Base-by-base conservation (phyloP, 2,113 vertebrate species). In the Albula goreensis region DNA sequence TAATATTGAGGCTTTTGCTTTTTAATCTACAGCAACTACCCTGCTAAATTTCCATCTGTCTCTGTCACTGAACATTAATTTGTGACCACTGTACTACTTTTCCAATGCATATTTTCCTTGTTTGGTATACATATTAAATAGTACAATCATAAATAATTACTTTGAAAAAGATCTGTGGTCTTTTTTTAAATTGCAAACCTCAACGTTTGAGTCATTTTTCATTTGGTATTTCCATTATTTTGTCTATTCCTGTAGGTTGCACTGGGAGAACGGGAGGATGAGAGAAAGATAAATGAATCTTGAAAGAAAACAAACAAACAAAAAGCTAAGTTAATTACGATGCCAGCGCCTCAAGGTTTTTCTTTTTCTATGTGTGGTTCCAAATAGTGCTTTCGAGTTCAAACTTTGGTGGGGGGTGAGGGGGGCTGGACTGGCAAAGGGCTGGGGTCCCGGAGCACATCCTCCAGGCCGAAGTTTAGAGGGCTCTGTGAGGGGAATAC, bases 401-500 rank as follows among this genome's bases (percentile, higher is more conserved):
- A 74, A 90, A 83, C 78, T 86, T 86, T 79, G 84, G 82, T 66
- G 87, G 78, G 63, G 57, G 88, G 52, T 77, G 22, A 81, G 53
- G 50, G 5, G n/a, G 81, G 0, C 91, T 78, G 88, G 87, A 88
- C 90, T 89, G 92, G 93, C 92, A 93, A 88, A 83, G 90, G 88
- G 91, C 92, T 87, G 91, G 85, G 89, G 92, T 93, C 90, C 93
- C 93, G 82, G 89, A 89, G 91, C 90, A 90, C 89, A 94, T 94
- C 92, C 91, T 88, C 82, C 89, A 92, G 92, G 85, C 85, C 80
- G 70, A 83, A 92, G 91, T 88, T 90, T 92, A 84, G 91, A 92
- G 90, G 91, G 90, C 83, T 92, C 93, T 93, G 92, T 89, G 94
- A 95, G 94, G 93, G 93, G 95, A 96, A 96, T 96, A 96, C 94